Evolutionary conservation across 2,888 invertebrate genomes (phyloP), one percentile per base, ranked within the genome.

Genomic region (Megamerina dolium): DNA sequence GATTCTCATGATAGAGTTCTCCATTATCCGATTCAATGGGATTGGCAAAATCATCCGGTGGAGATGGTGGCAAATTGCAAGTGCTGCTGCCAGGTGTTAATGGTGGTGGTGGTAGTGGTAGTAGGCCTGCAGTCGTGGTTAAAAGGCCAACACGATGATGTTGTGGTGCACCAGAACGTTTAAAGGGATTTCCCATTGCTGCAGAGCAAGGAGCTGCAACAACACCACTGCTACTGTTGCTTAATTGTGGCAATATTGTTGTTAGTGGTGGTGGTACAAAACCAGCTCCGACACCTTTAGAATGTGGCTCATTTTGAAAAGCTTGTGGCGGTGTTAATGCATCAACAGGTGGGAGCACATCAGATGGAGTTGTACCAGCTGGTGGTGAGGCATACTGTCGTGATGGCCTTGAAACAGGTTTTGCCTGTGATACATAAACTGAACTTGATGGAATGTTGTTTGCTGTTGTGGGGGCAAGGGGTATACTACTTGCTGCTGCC

Each of bases 21-120:
- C 80, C 80, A 61, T 83, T 83, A 61, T 83, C 83, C 37, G 45
- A 42, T 23, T 21, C 14, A 9, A 29, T 30, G 14, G 70, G 59
- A 53, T 57, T 58, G 32, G 76, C 64, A 58, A 72, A 58, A 51
- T 59, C 58, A 42, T 63, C 54, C 17, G 60, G 61, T 16, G 63
- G 57, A 36, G 59, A 59, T 16, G 58, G 56, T 20, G 55, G 52
- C 38, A 57, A 52, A 48, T 42, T 49, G 38, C 52, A 37, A 16
- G 50, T 38, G 20, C 45, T 34, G 48, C 29, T 54, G 30, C 71
- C 71, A 45, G 72, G 72, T 23, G 66, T 47, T 8, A 60, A 61
- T 44, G 63, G 56, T 43, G 14, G 9, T 35, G 4, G 35, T 20
- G 10, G 41, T 20, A 14, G 30, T 6, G 17, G 21, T 8, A 5